phyloP scores from a whole-genome alignment of 2,888 invertebrate species.

The Melinaea menophilus region DNA sequence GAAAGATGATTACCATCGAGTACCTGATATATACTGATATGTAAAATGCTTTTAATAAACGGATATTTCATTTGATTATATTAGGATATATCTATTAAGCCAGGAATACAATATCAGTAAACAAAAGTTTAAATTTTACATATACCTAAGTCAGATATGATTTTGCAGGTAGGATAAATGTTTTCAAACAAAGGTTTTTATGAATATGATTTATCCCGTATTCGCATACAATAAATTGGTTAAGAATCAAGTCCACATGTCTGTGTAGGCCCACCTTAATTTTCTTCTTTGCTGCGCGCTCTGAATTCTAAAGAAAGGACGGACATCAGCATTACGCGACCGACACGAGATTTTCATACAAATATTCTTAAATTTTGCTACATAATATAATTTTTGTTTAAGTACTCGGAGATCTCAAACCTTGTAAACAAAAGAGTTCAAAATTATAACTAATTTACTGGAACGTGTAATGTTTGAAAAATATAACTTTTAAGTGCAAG shows the following conservation, averaged over 20 bases:
- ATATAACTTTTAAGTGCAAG: too few species aligned
- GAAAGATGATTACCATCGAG: slow-evolving; percentile 18
- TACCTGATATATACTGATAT: background rate
- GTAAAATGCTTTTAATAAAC: background rate
- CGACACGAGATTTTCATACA: slow-evolving; percentile 56
- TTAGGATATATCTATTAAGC: background rate
- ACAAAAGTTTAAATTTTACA: background rate
- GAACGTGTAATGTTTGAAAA: too few species aligned
- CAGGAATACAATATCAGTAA: slow-evolving; percentile 6
- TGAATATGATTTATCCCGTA: slow-evolving; percentile 60
- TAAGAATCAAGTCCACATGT: slow-evolving; percentile 69
- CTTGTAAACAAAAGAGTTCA: too few species aligned
- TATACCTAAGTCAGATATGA: background rate
- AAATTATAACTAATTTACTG: too few species aligned
- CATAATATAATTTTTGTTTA: slow-evolving; percentile 35
- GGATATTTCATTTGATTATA: background rate
- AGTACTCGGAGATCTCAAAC: background rate
- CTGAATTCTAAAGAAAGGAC: slow-evolving; percentile 64
- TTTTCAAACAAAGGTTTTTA: slow-evolving; percentile 51
- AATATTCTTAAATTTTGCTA: slow-evolving; percentile 47
- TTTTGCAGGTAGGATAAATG: slow-evolving; percentile 39
- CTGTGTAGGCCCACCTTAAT: slow-evolving; percentile 68
- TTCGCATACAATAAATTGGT: slow-evolving; percentile 63
- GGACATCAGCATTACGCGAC: slow-evolving; percentile 54
- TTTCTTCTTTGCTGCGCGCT: slow-evolving; percentile 56